phyloP scores from a whole-genome alignment of 2,888 invertebrate species.

The Agonopterix alstromeriana region DNA sequence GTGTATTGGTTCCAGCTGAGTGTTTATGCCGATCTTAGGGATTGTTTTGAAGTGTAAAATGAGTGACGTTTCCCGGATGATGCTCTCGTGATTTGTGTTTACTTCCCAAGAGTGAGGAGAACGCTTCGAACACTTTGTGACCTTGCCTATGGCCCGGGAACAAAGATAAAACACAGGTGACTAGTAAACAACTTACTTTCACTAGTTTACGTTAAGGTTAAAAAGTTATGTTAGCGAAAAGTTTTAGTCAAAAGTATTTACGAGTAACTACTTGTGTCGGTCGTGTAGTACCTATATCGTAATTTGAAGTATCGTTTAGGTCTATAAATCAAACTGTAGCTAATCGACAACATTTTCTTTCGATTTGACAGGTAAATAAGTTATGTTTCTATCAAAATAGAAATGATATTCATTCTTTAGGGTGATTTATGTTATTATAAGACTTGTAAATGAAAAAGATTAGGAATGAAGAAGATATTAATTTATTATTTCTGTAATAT shows the following conservation, averaged over 20 bases:
- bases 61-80: conserved; percentile 58
- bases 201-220: conserved; percentile 41
- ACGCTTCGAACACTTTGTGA: conserved; percentile 48
- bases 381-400: no score
- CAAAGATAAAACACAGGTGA: conserved; percentile 40
- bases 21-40: conserved; percentile 56
- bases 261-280: conserved; percentile 23
- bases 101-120: conserved; percentile 56
- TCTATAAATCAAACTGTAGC: no score
- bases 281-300: no score
- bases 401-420: no score
- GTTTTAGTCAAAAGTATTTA: conserved; percentile 58
- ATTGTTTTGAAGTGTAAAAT: conserved; percentile 71
- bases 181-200: conserved; percentile 55
- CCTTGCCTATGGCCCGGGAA: conserved; percentile 44
- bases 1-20: conserved; percentile 30
- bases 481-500: no score
- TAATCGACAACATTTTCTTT: no score
- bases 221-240: conserved; percentile 64
- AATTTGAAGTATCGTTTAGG: no score
- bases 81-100: conserved; percentile 70
- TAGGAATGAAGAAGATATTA: neutral
- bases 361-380: no score
- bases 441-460: neutral
- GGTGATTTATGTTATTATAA: no score